Conservation (phyloP, 1,140 invertebrate genomes). For the Euborellia annulipes region DNA sequence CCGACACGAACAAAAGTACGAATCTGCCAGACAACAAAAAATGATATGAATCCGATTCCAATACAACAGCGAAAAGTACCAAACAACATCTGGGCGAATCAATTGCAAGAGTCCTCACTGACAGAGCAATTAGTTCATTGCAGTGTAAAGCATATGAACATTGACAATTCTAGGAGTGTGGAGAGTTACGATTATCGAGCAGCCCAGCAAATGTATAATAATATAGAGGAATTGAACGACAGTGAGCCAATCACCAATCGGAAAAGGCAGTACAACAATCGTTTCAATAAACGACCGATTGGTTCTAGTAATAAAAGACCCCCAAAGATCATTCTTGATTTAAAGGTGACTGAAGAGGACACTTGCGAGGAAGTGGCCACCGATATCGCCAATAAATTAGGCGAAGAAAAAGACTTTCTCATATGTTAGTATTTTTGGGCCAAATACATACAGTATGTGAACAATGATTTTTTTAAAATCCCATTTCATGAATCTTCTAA, state of each 20-base stretch:
- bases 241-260: slow-evolving; percentile 31
- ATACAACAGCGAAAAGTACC: slow-evolving; percentile 24
- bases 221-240: slow-evolving; percentile 18
- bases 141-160: slow-evolving; percentile 32
- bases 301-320: slow-evolving; percentile 30
- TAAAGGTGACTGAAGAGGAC: slow-evolving; percentile 31
- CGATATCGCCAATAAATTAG: slow-evolving; percentile 51
- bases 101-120: slow-evolving; percentile 41
- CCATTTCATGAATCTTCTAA: no score
- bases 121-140: slow-evolving; percentile 40
- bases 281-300: slow-evolving; percentile 38
- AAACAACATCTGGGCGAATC: slow-evolving; percentile 43
- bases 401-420: slow-evolving; percentile 50
- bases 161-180: slow-evolving; percentile 34
- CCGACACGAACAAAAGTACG: slow-evolving; percentile 11
- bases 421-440: slow-evolving; percentile 43
- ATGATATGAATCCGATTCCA: slow-evolving; percentile 25
- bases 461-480: no score
- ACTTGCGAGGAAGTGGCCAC: slow-evolving; percentile 39
- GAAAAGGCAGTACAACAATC: slow-evolving; percentile 26
- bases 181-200: slow-evolving; percentile 38
- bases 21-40: slow-evolving; percentile 22
- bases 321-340: slow-evolving; percentile 33
- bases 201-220: slow-evolving; percentile 21
- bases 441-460: no score